phyloP scores from a whole-genome alignment of 2,797 vertebrate genomes.

The Trematomus bernacchii region DNA sequence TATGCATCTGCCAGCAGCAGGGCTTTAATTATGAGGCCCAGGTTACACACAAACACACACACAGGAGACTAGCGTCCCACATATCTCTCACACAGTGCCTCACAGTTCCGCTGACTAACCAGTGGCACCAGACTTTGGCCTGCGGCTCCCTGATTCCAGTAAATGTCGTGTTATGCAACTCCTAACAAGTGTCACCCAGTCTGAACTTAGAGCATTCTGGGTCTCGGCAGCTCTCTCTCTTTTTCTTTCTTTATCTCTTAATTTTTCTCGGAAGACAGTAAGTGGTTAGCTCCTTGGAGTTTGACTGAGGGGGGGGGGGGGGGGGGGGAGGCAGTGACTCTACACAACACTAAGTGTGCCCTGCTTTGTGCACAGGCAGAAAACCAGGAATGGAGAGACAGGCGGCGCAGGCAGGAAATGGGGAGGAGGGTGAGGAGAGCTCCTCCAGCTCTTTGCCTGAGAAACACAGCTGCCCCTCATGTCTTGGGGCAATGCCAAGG shows the following conservation, averaged over 20 bases:
- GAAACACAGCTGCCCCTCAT: conserved; percentile 82
- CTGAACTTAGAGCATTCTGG: conserved; percentile 74
- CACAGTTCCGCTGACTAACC: conserved; percentile 85
- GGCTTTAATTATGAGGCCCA: conserved; percentile 84
- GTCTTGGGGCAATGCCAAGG: conserved; percentile 75
- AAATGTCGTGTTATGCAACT: conserved; percentile 87
- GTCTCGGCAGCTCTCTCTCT: conserved; percentile 35
- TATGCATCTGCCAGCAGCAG: conserved; percentile 78
- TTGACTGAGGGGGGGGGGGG: not conserved
- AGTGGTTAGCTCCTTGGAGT: conserved; percentile 30
- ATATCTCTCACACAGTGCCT: conserved; percentile 76
- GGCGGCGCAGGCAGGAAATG: conserved; percentile 65
- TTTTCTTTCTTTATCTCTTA: conserved; percentile 32
- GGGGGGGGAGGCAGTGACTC: conserved; percentile 24
- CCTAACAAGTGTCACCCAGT: conserved; percentile 85
- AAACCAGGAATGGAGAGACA: conserved; percentile 54
- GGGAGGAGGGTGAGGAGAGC: conserved; percentile 67
- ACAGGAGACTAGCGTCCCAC: conserved; percentile 65
- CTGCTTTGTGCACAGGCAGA: conserved; percentile 54
- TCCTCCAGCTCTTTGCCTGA: conserved; percentile 68
- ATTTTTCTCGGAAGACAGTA: conserved; percentile 41
- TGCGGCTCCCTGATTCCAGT: conserved; percentile 86
- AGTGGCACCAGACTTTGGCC: conserved; percentile 88
- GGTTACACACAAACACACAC: conserved; percentile 56
- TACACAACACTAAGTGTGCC: conserved; percentile 56